These are phyloP conservation scores for Monoplex corrugatus DNA, from an alignment of 2,888 invertebrate species.

Conservation along the genomic window DNA sequence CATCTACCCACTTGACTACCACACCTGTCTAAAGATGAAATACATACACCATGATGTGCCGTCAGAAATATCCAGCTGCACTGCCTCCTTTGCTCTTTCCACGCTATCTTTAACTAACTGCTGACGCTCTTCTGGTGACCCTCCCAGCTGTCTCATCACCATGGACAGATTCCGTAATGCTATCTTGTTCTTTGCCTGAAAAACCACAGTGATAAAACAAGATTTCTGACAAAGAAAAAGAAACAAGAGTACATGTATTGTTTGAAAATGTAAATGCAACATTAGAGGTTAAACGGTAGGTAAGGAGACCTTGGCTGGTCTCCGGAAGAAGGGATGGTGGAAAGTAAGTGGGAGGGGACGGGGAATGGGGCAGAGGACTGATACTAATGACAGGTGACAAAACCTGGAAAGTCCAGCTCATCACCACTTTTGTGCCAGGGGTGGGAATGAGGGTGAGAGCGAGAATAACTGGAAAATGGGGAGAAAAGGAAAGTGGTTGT, in stretches of 20 bases:
- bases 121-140: constrained; percentile 81
- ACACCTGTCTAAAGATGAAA: background rate
- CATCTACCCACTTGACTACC: too few species aligned
- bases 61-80: constrained; percentile 89
- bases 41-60: constrained; percentile 89
- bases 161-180: constrained; percentile 91
- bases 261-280: too few species aligned
- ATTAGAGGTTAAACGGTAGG: too few species aligned
- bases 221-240: background rate
- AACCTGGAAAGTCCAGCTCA: too few species aligned
- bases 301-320: too few species aligned
- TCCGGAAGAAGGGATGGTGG: too few species aligned
- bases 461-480: background rate
- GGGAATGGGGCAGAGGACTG: too few species aligned
- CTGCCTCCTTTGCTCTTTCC: constrained; percentile 90
- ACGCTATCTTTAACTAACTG: constrained; percentile 88
- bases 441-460: background rate
- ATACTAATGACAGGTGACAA: too few species aligned
- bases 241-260: too few species aligned
- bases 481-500: background rate
- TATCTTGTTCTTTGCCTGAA: constrained; percentile 88
- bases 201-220: background rate
- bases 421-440: too few species aligned
- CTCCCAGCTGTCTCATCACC: constrained; percentile 87
- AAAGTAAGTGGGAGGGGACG: too few species aligned